phyloP scores from a whole-genome alignment of 2,797 vertebrate species.

The Pelodytes ibericus region DNA sequence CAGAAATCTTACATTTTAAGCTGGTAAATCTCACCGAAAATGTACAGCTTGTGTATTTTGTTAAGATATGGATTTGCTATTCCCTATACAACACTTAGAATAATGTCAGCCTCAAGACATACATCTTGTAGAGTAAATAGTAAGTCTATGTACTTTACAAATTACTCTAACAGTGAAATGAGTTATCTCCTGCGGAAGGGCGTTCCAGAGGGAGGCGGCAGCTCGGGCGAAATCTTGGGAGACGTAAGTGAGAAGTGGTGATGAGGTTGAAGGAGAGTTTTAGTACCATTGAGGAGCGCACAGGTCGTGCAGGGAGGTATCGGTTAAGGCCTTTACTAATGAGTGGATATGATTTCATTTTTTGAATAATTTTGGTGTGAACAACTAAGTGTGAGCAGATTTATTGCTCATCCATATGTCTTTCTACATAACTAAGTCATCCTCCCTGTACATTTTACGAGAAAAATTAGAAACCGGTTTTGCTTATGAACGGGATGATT shows the following conservation, averaged over 20 bases:
- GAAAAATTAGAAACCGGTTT: conserved; percentile 20
- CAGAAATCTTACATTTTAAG: no score
- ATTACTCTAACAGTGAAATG: conserved; percentile 40
- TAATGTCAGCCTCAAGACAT: no score
- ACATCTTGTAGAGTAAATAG: no score
- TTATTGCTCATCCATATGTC: conserved; percentile 48
- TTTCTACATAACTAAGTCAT: conserved; percentile 37
- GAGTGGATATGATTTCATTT: conserved; percentile 38
- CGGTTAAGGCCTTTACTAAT: conserved; percentile 39
- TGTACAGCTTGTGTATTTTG: no score
- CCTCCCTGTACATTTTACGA: conserved; percentile 24
- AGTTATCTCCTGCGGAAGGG: conserved; percentile 27
- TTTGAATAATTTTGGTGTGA: conserved; percentile 43
- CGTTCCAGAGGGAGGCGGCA: no score
- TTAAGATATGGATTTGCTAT: no score
- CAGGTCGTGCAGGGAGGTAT: conserved; percentile 27
- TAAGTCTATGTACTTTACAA: background rate
- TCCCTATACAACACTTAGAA: no score
- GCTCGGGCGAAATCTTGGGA: no score
- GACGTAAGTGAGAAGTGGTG: no score
- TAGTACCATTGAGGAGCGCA: conserved; percentile 25
- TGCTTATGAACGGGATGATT: conserved; percentile 23
- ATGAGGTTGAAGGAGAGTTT: no score
- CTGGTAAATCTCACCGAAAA: no score
- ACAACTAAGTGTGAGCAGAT: conserved; percentile 45